phyloP scores from a whole-genome alignment of 2,113 vertebrate species.

The Passer montanus region DNA sequence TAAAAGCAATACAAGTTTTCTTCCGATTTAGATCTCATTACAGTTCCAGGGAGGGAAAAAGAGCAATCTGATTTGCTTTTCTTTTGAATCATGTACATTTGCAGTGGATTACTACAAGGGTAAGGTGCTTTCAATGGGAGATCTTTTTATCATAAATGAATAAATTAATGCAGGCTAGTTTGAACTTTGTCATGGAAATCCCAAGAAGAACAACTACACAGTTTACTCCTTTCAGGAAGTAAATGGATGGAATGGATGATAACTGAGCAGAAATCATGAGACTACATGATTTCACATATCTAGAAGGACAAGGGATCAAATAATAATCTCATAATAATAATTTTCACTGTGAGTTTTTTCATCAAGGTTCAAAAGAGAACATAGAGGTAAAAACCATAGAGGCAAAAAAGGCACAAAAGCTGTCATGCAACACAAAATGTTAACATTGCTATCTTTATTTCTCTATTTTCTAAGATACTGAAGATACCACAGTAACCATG shows the following conservation, averaged over 20 bases:
- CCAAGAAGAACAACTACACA: background rate
- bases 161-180: background rate
- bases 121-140: background rate
- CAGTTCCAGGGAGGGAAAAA: background rate
- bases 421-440: background rate
- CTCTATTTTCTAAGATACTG: background rate
- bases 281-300: background rate
- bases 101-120: background rate
- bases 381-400: background rate
- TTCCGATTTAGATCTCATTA: background rate
- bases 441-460: background rate
- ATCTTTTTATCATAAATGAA: background rate
- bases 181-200: background rate
- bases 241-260: background rate
- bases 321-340: background rate
- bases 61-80: background rate
- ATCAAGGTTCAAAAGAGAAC: background rate
- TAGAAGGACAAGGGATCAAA: background rate
- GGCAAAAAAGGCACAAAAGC: background rate
- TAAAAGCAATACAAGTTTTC: background rate
- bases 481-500: background rate
- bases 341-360: background rate
- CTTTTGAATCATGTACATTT: background rate
- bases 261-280: background rate
- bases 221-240: background rate